Percentiles rank a stretch among this genome's conserved stretches.
These are phyloP conservation scores for Mallotus villosus DNA, from an alignment of 2,797 vertebrate species.

Conservation along the genomic window DNA sequence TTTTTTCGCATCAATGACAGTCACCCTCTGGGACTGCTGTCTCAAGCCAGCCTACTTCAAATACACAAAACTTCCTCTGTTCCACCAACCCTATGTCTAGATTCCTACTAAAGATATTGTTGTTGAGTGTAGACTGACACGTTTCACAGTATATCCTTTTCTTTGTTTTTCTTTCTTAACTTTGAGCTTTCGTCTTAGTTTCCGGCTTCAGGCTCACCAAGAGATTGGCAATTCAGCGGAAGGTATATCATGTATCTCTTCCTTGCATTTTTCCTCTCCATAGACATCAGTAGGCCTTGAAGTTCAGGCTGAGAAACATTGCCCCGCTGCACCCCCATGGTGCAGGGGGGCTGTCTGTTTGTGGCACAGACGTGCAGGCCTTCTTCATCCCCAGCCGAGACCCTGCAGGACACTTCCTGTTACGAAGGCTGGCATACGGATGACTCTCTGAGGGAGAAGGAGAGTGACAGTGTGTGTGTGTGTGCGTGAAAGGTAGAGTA, in stretches of 20 bases:
- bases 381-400: constrained; percentile 52
- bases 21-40: constrained; percentile 41
- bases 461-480: no score
- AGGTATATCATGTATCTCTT: constrained; percentile 13
- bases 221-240: not conserved
- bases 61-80: constrained; percentile 34
- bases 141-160: constrained; percentile 14
- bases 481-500: no score
- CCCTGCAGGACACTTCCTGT: constrained; percentile 49
- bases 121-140: constrained; percentile 19
- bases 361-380: constrained; percentile 37
- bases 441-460: constrained; percentile 31
- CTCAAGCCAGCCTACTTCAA: constrained; percentile 36
- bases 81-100: constrained; percentile 27
- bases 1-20: constrained; percentile 46
- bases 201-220: constrained; percentile 20
- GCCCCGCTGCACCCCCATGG: constrained; percentile 9
- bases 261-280: constrained; percentile 9
- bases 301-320: not conserved
- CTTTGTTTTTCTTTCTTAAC: constrained; percentile 34
- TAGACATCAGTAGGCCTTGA: constrained; percentile 30
- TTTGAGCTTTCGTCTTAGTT: constrained; percentile 26
- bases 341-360: constrained; percentile 34
- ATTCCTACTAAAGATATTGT: constrained; percentile 13
- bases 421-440: constrained; percentile 51